A percentile compares a stretch with the other conserved stretches of the same genome.
Evolutionary conservation across 2,113 vertebrate species (phyloP).

Genomic region (Colaptes auratus): DNA sequence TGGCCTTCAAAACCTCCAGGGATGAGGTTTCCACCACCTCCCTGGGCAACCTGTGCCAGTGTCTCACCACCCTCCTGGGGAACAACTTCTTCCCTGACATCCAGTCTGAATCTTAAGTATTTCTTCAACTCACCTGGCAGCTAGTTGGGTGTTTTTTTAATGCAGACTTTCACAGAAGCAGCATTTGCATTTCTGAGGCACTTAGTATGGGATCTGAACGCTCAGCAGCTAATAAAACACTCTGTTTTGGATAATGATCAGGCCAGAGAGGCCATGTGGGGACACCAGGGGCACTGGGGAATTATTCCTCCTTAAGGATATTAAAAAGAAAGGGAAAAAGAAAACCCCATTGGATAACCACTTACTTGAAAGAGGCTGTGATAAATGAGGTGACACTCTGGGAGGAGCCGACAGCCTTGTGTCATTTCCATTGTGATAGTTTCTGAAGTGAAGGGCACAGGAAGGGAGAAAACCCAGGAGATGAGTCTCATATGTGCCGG

Average conservation of each 20-base stretch:
- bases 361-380: constrained; percentile 33
- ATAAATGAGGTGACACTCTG: constrained; percentile 54
- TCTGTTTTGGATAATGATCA: constrained; percentile 50
- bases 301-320: constrained; percentile 65
- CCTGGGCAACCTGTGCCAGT: no score
- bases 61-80: no score
- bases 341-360: neutral
- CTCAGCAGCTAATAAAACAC: constrained; percentile 66
- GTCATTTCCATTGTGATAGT: constrained; percentile 57
- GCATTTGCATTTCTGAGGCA: neutral
- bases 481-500: neutral
- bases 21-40: no score
- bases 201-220: constrained; percentile 19
- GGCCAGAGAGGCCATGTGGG: constrained; percentile 55
- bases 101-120: neutral
- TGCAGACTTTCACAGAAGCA: neutral
- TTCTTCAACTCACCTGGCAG: neutral
- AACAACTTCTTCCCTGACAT: no score
- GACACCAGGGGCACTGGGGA: constrained; percentile 48
- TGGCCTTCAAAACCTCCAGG: no score
- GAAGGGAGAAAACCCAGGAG: neutral
- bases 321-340: constrained; percentile 52
- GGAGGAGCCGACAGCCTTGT: constrained; percentile 25
- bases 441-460: constrained; percentile 7
- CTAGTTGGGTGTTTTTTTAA: neutral